Percentiles rank a stretch among this genome's conserved stretches.
phyloP scores from a whole-genome alignment of 2,113 vertebrate species.

The Nycticryphes semicollaris region DNA sequence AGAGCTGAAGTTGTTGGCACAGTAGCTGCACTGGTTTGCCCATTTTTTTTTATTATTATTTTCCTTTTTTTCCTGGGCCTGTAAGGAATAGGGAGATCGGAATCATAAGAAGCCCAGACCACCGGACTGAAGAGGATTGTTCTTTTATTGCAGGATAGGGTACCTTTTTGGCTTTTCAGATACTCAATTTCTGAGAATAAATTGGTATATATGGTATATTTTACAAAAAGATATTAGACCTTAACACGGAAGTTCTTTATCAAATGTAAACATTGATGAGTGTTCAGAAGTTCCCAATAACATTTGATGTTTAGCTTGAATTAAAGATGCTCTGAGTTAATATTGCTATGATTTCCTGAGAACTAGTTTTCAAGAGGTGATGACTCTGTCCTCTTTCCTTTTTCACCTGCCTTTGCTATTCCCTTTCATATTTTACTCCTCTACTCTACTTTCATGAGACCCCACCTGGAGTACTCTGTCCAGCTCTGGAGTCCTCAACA shows the following conservation, averaged over 20 bases:
- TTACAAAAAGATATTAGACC: not conserved
- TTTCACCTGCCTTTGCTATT: not conserved
- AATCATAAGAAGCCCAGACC: not conserved
- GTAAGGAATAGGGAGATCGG: not conserved
- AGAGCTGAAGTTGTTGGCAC: not conserved
- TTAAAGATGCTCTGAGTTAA: not conserved
- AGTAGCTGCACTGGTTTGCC: not conserved
- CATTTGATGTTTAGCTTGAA: not conserved
- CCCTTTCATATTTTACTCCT: not conserved
- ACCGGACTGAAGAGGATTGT: not conserved
- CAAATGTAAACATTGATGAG: not conserved
- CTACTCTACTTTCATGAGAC: no score
- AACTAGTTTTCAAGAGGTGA: not conserved
- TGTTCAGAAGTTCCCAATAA: not conserved
- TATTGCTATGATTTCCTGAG: not conserved
- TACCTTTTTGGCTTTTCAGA: not conserved
- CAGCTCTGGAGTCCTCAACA: no score
- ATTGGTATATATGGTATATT: not conserved
- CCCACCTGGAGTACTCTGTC: no score
- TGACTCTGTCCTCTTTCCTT: not conserved
- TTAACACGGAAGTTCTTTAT: not conserved
- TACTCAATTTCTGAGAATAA: not conserved
- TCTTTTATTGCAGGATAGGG: not conserved
- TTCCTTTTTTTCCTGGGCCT: not conserved
- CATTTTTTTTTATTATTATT: no score